phyloP scores from a whole-genome alignment of 2,888 invertebrate species.

The Hypselothyrea guttata region DNA sequence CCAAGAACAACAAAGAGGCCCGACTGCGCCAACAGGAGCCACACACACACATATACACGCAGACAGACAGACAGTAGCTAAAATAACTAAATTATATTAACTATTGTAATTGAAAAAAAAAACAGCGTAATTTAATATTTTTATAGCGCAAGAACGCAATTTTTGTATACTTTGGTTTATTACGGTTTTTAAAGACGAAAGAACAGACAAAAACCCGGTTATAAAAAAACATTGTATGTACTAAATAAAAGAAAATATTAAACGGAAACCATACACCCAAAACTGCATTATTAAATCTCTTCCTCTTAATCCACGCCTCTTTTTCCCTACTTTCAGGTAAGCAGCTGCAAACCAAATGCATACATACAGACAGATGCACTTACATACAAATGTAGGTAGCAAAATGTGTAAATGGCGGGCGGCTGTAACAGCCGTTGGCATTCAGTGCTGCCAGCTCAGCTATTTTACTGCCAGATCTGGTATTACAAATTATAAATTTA shows the following conservation, averaged over 20 bases:
- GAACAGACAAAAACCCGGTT: slow-evolving; percentile 20
- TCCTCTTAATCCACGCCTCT: neutral
- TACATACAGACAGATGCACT: no score
- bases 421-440: no score
- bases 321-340: slow-evolving; percentile 14
- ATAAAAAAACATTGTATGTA: slow-evolving; percentile 44
- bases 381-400: no score
- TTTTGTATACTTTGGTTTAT: slow-evolving; percentile 60
- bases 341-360: slow-evolving; percentile 2
- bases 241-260: slow-evolving; percentile 46
- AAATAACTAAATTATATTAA: slow-evolving; percentile 55
- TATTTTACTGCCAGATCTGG: no score
- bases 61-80: slow-evolving; percentile 44
- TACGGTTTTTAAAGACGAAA: slow-evolving; percentile 41
- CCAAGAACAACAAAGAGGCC: slow-evolving; percentile 17
- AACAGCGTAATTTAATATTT: slow-evolving; percentile 62
- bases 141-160: slow-evolving; percentile 54
- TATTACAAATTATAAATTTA: no score
- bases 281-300: slow-evolving; percentile 33
- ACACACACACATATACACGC: slow-evolving; percentile 26
- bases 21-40: slow-evolving; percentile 23
- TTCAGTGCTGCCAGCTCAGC: no score
- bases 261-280: slow-evolving; percentile 56
- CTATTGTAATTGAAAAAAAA: slow-evolving; percentile 53
- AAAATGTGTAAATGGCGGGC: no score